Evolutionary conservation across 1,140 invertebrate genomes (phyloP).

Genomic region (Micrasema minimum): DNA sequence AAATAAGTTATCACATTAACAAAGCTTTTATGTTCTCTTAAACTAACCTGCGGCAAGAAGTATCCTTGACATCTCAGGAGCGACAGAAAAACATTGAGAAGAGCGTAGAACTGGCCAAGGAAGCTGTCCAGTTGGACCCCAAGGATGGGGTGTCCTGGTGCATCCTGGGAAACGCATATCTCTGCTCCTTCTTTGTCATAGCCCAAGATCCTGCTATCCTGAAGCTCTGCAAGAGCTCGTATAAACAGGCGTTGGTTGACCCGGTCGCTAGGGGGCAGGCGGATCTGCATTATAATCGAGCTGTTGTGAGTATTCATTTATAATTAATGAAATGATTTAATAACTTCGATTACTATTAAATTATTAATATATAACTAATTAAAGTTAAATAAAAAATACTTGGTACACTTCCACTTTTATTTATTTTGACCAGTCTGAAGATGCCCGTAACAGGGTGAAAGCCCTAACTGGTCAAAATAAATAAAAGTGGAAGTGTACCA

Average conservation of each 20-base stretch:
- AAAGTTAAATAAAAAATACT: too few species aligned
- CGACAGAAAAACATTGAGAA: constrained; percentile 74
- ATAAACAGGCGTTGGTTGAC: constrained; percentile 84
- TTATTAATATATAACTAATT: too few species aligned
- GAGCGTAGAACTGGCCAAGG: constrained; percentile 83
- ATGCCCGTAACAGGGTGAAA: too few species aligned
- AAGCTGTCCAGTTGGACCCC: constrained; percentile 83
- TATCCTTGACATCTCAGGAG: constrained; percentile 65
- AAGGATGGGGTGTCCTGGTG: constrained; percentile 88
- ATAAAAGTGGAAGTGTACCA: too few species aligned
- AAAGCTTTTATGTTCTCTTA: constrained; percentile 60
- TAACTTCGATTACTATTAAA: too few species aligned
- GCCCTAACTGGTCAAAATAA: too few species aligned
- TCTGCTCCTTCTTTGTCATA: constrained; percentile 82
- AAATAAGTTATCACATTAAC: not conserved
- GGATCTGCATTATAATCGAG: constrained; percentile 89
- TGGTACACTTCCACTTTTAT: too few species aligned
- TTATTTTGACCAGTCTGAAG: too few species aligned
- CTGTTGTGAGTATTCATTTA: constrained; percentile 71
- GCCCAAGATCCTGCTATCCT: constrained; percentile 79
- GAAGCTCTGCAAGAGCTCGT: constrained; percentile 82
- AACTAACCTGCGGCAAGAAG: constrained; percentile 79
- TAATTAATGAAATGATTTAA: too few species aligned
- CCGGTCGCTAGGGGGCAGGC: constrained; percentile 76
- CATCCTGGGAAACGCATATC: constrained; percentile 86